Base-by-base conservation (phyloP, 2,113 vertebrate genomes). In the Leuciscus idus region DNA sequence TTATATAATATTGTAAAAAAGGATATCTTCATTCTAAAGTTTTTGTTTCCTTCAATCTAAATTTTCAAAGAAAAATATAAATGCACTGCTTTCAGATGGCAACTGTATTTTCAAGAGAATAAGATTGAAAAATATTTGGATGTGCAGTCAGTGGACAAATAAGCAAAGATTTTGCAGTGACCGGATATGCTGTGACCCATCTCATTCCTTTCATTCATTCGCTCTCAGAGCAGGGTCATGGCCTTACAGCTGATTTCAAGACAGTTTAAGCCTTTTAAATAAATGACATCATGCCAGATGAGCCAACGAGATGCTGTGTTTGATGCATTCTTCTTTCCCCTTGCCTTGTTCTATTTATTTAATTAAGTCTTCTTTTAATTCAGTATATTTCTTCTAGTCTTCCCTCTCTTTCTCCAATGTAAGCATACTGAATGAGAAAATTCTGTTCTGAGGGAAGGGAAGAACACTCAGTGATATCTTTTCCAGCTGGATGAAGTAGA, bases 401-500 rank as follows among this genome's bases (percentile, higher is more conserved):
- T 68, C 36, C 33, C 48, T 23, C 55, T 76, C 72, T n/a, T 61
- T 15, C 46, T 61, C 50, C 28, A 43, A 43, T 79, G 52, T 10
- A 36, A 52, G 43, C 23, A n/a, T 8, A 17, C 13, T 57, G 64
- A 62, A 84, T 72, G 57, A 85, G 66, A 78, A 74, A 87, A 74
- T 50, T 81, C 62, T 85, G 62, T 30, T 61, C 46, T 39, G 19
- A 36, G 57, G 64, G 55, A 76, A 48, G n/a, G 17, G 57, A 82
- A 59, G 19, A 50, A 74, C 17, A 48, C 30, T 57, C 39, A 6
- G n/a, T 85, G 75, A 90, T 85, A 79, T 81, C n/a, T 33, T 85
- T 87, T 82, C 89, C 89, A 90, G 85, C 89, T 88, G 87, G 82
- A 82, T 72, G 4, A 36, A 81, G 82, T 52, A 82, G 26, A 78